Base-by-base conservation (phyloP, 2,888 invertebrate genomes). In the Beris chalybata region DNA sequence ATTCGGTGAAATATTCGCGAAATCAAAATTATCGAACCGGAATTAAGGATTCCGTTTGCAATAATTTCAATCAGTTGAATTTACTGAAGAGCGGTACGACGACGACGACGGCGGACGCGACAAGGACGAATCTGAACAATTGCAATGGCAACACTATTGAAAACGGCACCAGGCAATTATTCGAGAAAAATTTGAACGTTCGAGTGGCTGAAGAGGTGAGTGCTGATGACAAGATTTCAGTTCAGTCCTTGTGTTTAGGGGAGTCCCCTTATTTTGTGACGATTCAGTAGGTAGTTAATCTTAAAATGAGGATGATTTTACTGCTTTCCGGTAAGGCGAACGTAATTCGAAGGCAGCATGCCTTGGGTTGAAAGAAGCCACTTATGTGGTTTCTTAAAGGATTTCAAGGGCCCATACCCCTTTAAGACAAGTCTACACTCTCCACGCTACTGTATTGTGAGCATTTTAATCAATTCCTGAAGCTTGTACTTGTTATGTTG, bases 141-240 rank as follows among this genome's bases (percentile, higher is more conserved):
- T 58, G 53, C 66, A 69, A 45, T 47, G 64, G 47, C 32, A 55
- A 58, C 29, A 65, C 61, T 64, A 22, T 22, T 22, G 31, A 67
- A 56, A 64, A 69, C 44, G 66, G 58, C 47, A 44, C 43, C 22
- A 44, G 44, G 53, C 15, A 65, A 53, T 54, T 68, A 54, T 68
- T 66, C 48, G 66, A 68, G 53, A 66, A 55, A 43, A 66, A 66
- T 47, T 43, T 68, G 44, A 68, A 68, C 54, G 64, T 68, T 38
- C 54, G 66, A 22, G 66, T 57, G 7, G 30, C 50, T 1, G 68
- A 64, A 12, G 63, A 68, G 68, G 68, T 68, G 43, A 55, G 65
- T 68, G 12, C 32, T 38, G 3, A 56, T 7, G 38, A 38, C 38
- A 38, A 38, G 5, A 38, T 38, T 38, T 38, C 22, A 9, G 5